These are phyloP conservation scores for Dastarcus helophoroides DNA, from an alignment of 2,888 invertebrate species.

Conservation along the genomic window DNA sequence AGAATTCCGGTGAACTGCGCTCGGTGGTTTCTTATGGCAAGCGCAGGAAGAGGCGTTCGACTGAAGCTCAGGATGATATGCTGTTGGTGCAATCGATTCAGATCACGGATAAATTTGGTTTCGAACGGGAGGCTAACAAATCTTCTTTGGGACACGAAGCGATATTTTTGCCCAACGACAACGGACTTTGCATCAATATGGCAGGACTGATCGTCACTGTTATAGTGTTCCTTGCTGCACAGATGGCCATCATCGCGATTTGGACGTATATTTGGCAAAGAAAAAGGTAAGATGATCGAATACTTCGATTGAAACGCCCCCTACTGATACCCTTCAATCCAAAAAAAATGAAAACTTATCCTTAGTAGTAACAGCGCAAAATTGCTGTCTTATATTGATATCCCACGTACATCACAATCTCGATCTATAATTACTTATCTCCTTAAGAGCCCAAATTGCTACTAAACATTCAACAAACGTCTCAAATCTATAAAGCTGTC, in stretches of 20 bases:
- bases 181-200: slow-evolving; percentile 60
- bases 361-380: too few relatives aligned
- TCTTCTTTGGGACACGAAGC: slow-evolving; percentile 49
- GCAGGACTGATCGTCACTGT: slow-evolving; percentile 76
- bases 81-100: slow-evolving; percentile 83
- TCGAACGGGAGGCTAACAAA: slow-evolving; percentile 53
- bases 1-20: slow-evolving; percentile 70
- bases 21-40: slow-evolving; percentile 76
- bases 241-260: slow-evolving; percentile 75
- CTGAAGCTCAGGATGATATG: slow-evolving; percentile 60
- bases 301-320: too few relatives aligned
- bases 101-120: slow-evolving; percentile 86
- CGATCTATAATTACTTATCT: too few relatives aligned
- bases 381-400: too few relatives aligned
- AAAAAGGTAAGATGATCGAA: too few relatives aligned
- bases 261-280: slow-evolving; percentile 86
- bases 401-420: too few relatives aligned
- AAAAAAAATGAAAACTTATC: too few relatives aligned
- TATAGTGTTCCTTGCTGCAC: slow-evolving; percentile 74
- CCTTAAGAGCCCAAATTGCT: too few relatives aligned
- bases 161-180: slow-evolving; percentile 53
- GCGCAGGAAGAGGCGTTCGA: slow-evolving; percentile 56
- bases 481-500: too few relatives aligned
- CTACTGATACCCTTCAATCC: too few relatives aligned
- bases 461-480: too few relatives aligned